Conservation (phyloP, 2,888 invertebrate genomes). For the Rhamnusium bicolor region DNA sequence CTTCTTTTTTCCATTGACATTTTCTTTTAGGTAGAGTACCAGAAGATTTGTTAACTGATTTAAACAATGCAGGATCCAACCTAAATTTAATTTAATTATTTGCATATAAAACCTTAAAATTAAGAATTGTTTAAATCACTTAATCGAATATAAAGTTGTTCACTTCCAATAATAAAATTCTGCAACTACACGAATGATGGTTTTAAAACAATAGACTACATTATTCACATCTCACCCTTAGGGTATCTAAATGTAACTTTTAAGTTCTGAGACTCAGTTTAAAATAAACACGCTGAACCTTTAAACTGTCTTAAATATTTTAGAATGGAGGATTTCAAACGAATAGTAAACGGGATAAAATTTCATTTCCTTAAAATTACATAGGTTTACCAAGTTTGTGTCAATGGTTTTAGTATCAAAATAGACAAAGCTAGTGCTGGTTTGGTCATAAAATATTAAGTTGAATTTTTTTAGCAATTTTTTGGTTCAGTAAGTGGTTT, state of each 20-base stretch:
- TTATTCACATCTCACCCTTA: neutral
- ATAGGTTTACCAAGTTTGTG: no score
- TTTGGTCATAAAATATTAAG: no score
- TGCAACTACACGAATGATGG: neutral
- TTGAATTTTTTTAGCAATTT: no score
- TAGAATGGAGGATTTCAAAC: neutral
- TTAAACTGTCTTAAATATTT: neutral
- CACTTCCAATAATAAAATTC: neutral
- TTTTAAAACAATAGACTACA: neutral
- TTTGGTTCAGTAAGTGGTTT: no score
- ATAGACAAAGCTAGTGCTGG: no score
- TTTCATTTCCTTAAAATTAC: neutral
- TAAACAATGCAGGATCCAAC: no score
- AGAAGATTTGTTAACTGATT: no score
- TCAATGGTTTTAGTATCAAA: no score
- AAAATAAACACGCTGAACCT: neutral
- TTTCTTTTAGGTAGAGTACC: no score
- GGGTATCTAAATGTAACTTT: neutral
- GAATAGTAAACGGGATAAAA: neutral
- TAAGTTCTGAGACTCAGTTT: neutral
- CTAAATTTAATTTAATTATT: no score
- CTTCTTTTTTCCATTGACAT: no score
- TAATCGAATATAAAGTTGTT: neutral
- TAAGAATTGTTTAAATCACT: neutral
- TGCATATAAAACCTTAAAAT: no score